Base-by-base conservation (phyloP, 2,113 vertebrate species). In the Mystacornis crossleyi region DNA sequence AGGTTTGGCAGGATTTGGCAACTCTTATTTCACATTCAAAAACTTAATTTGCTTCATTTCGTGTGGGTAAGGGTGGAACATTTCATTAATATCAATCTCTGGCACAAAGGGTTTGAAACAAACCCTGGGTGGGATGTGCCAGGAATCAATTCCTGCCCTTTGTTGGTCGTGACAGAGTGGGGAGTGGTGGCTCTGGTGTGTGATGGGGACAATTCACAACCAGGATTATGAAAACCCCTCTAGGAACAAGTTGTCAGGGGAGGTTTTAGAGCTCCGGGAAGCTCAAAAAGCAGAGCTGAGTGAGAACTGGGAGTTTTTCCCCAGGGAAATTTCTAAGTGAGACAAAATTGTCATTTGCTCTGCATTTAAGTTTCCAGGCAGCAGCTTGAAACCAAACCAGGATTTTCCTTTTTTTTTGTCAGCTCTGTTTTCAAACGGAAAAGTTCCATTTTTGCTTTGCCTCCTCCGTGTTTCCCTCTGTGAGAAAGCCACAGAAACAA, bases 261-360 rank as follows among this genome's bases (percentile, higher is more conserved):
- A 79, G 74, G 57, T 33, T 93, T 91, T 18, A 55, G 48, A 67
- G 78, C 67, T 33, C 55, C 15, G 69, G 31, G 58, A 50, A 80
- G 61, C 87, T 82, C 78, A n/a, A 48, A 94, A 71, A 60, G 28
- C 3, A 0, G 43, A 72, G 57, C 74, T 50, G 70, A 94, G 64
- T 47, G 78, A 71, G 80, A 91, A 31, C 43, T 14, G 40, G 53
- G 78, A 95, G 62, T 57, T 95, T 91, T 89, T 36, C 88, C 94
- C 57, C 55, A 24, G 71, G 88, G 90, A 54, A 94, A 79, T 81
- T 47, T 90, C 57, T 58, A 60, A 91, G 84, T 67, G 92, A 95
- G 92, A 94, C 66, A 72, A 65, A 96, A 91, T 73, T 83, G 71
- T 81, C 80, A 60, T 47, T 82, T 66, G 66, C 34, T 83, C 72